Percentiles rank a stretch among this genome's conserved stretches.
Evolutionary conservation across 2,888 invertebrate genomes (phyloP).

Genomic region (Plebejus melissa): DNA sequence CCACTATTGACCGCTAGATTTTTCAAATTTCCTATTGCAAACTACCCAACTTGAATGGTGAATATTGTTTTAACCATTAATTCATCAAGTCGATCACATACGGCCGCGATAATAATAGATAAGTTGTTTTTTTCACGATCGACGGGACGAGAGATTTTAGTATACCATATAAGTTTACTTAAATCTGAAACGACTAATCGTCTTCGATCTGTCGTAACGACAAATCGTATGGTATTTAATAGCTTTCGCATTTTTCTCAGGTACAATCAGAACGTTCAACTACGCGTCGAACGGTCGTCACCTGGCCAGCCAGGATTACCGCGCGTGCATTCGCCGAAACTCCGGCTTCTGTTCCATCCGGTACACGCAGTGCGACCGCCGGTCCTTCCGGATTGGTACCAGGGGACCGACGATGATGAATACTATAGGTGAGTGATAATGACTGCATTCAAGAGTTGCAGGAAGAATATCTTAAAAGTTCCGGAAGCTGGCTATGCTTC

Average conservation of each 20-base stretch:
- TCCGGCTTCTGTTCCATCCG: slow-evolving; percentile 85
- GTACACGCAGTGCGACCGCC: slow-evolving; percentile 86
- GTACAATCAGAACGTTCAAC: slow-evolving; percentile 86
- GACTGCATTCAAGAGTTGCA: not conserved
- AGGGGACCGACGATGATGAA: slow-evolving; percentile 34
- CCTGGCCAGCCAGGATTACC: slow-evolving; percentile 87
- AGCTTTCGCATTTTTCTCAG: slow-evolving; percentile 44
- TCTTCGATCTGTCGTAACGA: not conserved
- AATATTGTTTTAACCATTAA: no score
- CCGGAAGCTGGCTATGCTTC: no score
- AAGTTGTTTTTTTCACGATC: no score
- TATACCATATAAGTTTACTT: not conserved
- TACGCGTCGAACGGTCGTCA: slow-evolving; percentile 90
- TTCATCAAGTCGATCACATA: no score
- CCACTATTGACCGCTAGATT: no score
- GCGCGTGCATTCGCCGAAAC: slow-evolving; percentile 85
- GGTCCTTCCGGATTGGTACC: slow-evolving; percentile 87
- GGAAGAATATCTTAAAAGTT: no score
- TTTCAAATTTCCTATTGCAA: no score
- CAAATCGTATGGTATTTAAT: not conserved
- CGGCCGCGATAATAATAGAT: no score
- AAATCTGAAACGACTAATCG: not conserved
- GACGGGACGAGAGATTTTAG: no score
- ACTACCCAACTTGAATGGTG: no score
- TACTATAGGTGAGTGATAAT: not conserved